phyloP scores from a whole-genome alignment of 2,113 vertebrate genomes.

The Megaceryle torquata region DNA sequence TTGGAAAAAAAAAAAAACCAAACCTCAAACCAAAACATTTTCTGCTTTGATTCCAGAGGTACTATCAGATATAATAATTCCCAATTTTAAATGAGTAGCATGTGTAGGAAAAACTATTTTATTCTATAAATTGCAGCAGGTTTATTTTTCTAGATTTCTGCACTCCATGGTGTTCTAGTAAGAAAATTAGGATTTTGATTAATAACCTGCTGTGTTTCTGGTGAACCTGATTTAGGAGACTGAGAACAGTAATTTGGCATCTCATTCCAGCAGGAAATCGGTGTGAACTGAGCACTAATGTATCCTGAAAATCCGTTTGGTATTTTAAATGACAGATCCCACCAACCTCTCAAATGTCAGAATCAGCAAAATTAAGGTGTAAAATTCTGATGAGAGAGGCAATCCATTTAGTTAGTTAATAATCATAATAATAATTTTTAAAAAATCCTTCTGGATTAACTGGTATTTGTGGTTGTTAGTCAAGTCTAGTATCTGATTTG shows the following conservation, averaged over 20 bases:
- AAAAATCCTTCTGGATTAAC: not conserved
- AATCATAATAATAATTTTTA: not conserved
- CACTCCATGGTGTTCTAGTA: not conserved
- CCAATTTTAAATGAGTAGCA: not conserved
- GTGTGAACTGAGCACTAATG: not conserved
- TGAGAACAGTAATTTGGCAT: not conserved
- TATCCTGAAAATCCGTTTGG: not conserved
- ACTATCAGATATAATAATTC: not conserved
- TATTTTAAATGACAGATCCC: not conserved
- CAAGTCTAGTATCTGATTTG: not conserved
- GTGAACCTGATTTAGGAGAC: not conserved
- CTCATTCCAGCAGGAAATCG: not conserved
- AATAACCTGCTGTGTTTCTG: not conserved
- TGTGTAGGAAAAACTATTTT: not conserved
- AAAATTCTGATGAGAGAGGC: not conserved
- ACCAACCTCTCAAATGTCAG: not conserved
- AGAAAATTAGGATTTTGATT: not conserved
- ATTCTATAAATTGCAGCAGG: not conserved
- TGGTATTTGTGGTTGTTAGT: not conserved
- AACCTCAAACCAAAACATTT: too few relatives aligned
- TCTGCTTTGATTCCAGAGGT: not conserved
- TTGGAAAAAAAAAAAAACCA: not conserved
- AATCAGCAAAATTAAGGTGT: not conserved
- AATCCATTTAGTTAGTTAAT: not conserved
- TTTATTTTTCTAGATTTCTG: not conserved